Base-by-base conservation (phyloP, 1,140 invertebrate genomes). In the Drosophila nigrodunni region DNA sequence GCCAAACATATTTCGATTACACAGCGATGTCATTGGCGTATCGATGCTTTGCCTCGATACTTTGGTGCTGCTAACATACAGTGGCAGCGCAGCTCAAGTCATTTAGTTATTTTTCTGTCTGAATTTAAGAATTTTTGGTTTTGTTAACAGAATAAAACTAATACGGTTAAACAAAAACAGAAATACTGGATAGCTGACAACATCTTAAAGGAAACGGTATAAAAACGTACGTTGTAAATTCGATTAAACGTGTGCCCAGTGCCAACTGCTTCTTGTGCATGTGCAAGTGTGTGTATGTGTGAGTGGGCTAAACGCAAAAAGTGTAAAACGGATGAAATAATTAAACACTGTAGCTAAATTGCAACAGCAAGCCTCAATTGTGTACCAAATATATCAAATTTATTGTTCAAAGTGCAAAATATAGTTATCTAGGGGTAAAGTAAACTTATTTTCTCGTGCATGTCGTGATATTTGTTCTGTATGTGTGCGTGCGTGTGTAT, bases 391-490 rank as follows among this genome's bases (percentile, higher is more conserved):
- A 50, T 39, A 21, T 15, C 15, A 52, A 78, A 41, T 25, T n/a
- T 46, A 8, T 65, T 59, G 47, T 54, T 10, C 64, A 71, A 65
- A 68, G 74, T 83, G 54, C 25, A 57, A 77, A 60, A 74, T 41
- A 49, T 52, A 67, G 43, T 34, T 55, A 61, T 58, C 18, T 39
- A 37, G 43, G 60, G 50, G 59, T 82, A 60, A 44, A 70, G 74
- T 64, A 77, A 67, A 61, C 43, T 77, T 64, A 69, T 80, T 70
- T 83, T 72, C 70, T 77, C 54, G 61, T 75, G 66, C 69, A 78
- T 80, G 76, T 80, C 78, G 74, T 80, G 82, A 88, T 68, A 78
- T 89, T 85, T 89, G 80, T 69, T 74, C 71, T 81, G 57, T 77
- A 44, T 65, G 50, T 58, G 62, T 80, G 46, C n/a, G 39, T 50